A percentile compares a stretch with the other conserved stretches of the same genome.
phyloP scores from a whole-genome alignment of 2,888 invertebrate species.

The Fabriciana adippe region DNA sequence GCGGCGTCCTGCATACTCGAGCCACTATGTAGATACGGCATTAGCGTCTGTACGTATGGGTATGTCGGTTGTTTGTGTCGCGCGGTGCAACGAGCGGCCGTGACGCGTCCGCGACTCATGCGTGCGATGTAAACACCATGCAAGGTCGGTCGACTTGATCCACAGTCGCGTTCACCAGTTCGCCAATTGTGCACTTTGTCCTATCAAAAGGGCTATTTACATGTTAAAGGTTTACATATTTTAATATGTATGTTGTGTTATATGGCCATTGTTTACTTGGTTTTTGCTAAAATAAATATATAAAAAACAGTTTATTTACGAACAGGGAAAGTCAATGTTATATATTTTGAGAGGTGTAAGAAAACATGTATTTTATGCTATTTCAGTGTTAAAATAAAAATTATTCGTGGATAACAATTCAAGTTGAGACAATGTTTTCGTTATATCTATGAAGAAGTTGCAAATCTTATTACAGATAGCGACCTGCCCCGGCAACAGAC shows the following conservation, averaged over 20 bases:
- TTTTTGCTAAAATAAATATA: too few relatives aligned
- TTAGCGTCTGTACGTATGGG: slow-evolving; percentile 52
- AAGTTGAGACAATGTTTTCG: too few relatives aligned
- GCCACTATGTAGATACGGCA: slow-evolving; percentile 61
- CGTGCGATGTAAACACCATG: slow-evolving; percentile 68
- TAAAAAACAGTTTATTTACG: too few relatives aligned
- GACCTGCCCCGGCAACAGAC: too few relatives aligned
- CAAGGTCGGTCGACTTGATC: slow-evolving; percentile 72
- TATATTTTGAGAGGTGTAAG: too few relatives aligned
- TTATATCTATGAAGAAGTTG: too few relatives aligned
- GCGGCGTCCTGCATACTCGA: slow-evolving; percentile 73
- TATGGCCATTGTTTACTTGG: background rate
- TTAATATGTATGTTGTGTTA: background rate
- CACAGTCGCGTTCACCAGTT: slow-evolving; percentile 33
- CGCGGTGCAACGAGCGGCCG: slow-evolving; percentile 70
- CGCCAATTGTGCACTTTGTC: background rate
- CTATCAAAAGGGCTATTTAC: background rate
- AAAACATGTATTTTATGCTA: too few relatives aligned
- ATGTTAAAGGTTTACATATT: background rate
- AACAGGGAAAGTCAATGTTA: too few relatives aligned
- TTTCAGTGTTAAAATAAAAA: too few relatives aligned
- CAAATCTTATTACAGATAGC: too few relatives aligned
- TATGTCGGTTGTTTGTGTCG: slow-evolving; percentile 75
- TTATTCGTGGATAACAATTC: too few relatives aligned
- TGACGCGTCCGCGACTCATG: slow-evolving; percentile 70